These are phyloP conservation scores for Macrocentrus cingulum DNA, from an alignment of 1,140 invertebrate species.

Conservation along the genomic window DNA sequence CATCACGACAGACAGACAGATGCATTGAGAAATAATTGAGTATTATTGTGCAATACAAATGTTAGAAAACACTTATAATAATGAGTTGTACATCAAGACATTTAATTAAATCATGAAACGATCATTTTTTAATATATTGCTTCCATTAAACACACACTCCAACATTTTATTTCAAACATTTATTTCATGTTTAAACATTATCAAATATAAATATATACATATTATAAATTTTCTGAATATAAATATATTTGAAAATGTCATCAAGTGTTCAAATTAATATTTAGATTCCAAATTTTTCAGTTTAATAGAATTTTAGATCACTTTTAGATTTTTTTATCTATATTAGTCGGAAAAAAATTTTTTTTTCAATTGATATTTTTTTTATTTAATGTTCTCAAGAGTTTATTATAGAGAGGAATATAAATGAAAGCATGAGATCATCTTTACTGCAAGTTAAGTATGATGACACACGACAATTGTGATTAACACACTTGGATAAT, in stretches of 20 bases:
- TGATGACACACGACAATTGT: constrained; percentile 34
- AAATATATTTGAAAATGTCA: no score
- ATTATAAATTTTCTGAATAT: no score
- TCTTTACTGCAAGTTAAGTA: constrained; percentile 41
- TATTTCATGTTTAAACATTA: no score
- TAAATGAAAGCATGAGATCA: constrained; percentile 37
- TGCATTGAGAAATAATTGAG: constrained; percentile 28
- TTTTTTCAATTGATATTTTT: no score
- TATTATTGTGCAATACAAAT: constrained; percentile 31
- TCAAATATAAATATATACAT: no score
- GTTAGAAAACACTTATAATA: constrained; percentile 26
- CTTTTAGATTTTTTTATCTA: no score
- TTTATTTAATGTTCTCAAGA: neutral
- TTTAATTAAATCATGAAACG: constrained; percentile 4
- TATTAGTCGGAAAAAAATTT: no score
- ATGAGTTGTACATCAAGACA: constrained; percentile 16
- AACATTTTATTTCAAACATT: no score
- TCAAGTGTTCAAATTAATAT: no score
- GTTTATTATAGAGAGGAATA: neutral
- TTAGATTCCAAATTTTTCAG: no score
- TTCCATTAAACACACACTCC: neutral
- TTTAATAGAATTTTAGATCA: no score
- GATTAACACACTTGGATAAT: no score
- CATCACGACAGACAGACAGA: neutral
- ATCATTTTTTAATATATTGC: neutral